These are phyloP conservation scores for Sebastes vulpes DNA, from an alignment of 2,797 vertebrate genomes.

Conservation along the genomic window DNA sequence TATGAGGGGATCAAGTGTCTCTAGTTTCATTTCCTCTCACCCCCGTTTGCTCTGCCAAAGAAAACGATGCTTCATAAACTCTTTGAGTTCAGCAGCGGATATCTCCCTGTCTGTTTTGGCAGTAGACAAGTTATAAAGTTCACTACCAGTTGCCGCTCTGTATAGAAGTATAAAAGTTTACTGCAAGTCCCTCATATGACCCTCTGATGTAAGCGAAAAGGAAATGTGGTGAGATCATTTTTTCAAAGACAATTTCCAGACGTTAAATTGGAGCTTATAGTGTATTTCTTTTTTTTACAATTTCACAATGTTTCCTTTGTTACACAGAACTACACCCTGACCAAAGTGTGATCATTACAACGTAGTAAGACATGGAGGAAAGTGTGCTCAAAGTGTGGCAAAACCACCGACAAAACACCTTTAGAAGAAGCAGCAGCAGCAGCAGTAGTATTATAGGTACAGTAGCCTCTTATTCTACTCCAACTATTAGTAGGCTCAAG, in stretches of 20 bases:
- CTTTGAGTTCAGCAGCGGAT: constrained; percentile 55
- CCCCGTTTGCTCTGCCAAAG: constrained; percentile 56
- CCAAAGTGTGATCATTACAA: fast-evolving
- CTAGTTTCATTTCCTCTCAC: constrained; percentile 75
- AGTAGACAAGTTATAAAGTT: constrained; percentile 22
- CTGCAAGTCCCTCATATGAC: not conserved
- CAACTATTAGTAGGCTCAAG: not conserved
- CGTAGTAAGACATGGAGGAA: not conserved
- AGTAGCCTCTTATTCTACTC: not conserved
- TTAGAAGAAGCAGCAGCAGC: no score
- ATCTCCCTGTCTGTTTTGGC: constrained; percentile 27
- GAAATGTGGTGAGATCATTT: not conserved
- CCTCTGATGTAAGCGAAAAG: not conserved
- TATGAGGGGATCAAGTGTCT: constrained; percentile 63
- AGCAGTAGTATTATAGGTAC: not conserved
- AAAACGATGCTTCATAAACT: constrained; percentile 65
- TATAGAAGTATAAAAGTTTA: not conserved
- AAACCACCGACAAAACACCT: not conserved
- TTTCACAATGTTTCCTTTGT: not conserved
- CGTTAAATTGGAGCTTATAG: not conserved
- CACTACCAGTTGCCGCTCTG: not conserved
- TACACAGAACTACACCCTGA: not conserved
- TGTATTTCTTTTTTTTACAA: not conserved
- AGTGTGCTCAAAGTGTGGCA: not conserved
- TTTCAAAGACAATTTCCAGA: not conserved